A percentile compares a stretch with the other conserved stretches of the same genome.
These are phyloP conservation scores for Apeira syringaria DNA, from an alignment of 2,888 invertebrate genomes.

Conservation along the genomic window DNA sequence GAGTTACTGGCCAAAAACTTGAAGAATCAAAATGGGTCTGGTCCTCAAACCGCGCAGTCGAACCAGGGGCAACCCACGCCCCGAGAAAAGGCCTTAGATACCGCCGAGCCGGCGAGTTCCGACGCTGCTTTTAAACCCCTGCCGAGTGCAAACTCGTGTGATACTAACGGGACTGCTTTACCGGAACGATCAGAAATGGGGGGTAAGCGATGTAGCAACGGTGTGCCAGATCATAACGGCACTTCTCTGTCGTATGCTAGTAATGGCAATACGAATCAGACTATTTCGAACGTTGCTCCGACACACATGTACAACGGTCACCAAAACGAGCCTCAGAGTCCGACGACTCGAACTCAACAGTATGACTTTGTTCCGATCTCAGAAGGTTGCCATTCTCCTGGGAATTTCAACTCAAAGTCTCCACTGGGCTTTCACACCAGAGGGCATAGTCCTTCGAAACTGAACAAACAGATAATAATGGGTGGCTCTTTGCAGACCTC, in stretches of 20 bases:
- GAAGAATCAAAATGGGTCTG: constrained; percentile 71
- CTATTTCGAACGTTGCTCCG: constrained; percentile 44
- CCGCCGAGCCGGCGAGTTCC: constrained; percentile 46
- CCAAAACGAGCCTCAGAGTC: constrained; percentile 87
- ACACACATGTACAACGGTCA: constrained; percentile 65
- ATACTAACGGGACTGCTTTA: constrained; percentile 47
- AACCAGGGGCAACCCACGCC: constrained; percentile 48
- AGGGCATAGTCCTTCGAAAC: constrained; percentile 65
- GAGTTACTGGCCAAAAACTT: constrained; percentile 88
- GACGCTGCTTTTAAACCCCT: constrained; percentile 68
- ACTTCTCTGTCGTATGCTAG: constrained; percentile 46
- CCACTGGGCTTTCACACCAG: constrained; percentile 66
- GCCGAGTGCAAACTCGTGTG: constrained; percentile 36
- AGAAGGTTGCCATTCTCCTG: constrained; percentile 88
- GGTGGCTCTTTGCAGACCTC: constrained; percentile 73
- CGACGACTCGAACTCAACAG: constrained; percentile 89
- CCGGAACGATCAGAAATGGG: constrained; percentile 42
- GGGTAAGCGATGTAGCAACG: constrained; percentile 48
- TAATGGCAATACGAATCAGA: constrained; percentile 44
- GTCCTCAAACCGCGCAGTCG: constrained; percentile 45
- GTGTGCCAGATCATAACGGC: constrained; percentile 56
- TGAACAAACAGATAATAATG: constrained; percentile 60
- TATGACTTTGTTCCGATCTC: constrained; percentile 95
- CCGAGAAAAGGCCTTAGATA: constrained; percentile 47
- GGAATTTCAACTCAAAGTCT: constrained; percentile 72